Evolutionary conservation across 2,888 invertebrate genomes (phyloP).

Genomic region (Chymomyza caudatula): DNA sequence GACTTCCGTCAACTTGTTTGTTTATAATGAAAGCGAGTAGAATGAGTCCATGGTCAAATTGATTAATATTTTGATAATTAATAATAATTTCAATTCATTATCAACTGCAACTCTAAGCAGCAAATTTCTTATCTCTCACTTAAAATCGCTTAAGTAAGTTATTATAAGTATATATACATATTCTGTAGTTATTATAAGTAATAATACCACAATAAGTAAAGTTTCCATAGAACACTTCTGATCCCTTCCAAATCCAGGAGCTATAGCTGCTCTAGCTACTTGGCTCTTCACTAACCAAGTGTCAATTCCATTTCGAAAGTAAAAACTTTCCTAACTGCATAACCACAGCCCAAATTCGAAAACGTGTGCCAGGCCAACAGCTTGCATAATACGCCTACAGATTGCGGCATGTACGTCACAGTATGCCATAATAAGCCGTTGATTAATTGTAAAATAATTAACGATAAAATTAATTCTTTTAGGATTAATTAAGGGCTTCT

Average conservation of each 20-base stretch:
- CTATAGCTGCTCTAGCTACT: no score
- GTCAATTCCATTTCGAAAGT: no score
- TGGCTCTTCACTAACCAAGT: no score
- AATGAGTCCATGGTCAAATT: slow-evolving; percentile 14
- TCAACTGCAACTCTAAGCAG: neutral
- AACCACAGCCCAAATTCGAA: neutral
- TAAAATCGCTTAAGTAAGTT: neutral
- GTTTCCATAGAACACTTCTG: no score
- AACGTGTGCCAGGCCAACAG: neutral
- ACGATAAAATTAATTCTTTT: no score
- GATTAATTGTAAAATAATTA: no score
- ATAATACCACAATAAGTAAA: neutral
- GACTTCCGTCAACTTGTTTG: slow-evolving; percentile 38
- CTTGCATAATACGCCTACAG: neutral
- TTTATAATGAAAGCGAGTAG: slow-evolving; percentile 5
- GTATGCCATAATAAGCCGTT: no score
- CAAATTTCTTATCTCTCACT: neutral
- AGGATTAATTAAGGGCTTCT: no score
- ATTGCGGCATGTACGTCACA: no score
- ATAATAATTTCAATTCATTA: slow-evolving; percentile 12
- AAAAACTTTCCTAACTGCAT: no score
- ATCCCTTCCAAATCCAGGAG: no score
- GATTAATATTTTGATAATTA: slow-evolving; percentile 26
- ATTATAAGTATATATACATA: neutral
- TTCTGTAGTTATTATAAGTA: neutral